Evolutionary conservation across 2,113 vertebrate species (phyloP).

Genomic region (Progne subis): DNA sequence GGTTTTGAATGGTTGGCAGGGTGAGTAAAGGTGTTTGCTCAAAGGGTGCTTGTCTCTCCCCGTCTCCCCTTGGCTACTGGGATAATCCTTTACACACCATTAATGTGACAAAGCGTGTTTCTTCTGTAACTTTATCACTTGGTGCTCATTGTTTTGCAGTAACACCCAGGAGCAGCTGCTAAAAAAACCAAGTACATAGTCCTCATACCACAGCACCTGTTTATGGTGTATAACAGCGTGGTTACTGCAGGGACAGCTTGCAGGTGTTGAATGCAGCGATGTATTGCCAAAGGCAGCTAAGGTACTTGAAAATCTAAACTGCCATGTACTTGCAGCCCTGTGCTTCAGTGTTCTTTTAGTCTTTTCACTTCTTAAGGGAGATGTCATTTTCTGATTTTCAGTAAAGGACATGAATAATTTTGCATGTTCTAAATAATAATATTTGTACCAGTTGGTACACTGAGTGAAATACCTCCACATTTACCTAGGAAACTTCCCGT

Average conservation of each 20-base stretch:
- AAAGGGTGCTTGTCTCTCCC: neutral
- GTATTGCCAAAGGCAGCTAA: neutral
- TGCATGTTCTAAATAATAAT: neutral
- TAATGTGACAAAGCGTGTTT: neutral
- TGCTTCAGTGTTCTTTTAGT: neutral
- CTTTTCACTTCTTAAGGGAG: neutral
- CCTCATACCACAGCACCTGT: neutral
- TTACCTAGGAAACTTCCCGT: neutral
- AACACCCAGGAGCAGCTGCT: neutral
- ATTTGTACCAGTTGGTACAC: neutral
- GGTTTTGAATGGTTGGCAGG: neutral
- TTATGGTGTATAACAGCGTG: neutral
- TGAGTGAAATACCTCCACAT: neutral
- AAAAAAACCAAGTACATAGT: neutral
- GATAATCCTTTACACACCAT: neutral
- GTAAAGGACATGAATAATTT: neutral
- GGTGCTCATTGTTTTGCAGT: neutral
- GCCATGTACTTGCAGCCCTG: neutral
- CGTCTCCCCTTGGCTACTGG: neutral
- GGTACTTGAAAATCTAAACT: neutral
- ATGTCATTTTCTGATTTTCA: constrained; percentile 11
- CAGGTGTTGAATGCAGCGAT: neutral
- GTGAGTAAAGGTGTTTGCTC: neutral
- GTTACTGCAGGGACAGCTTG: neutral
- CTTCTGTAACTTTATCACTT: neutral